Evolutionary conservation across 2,113 vertebrate species (phyloP), one percentile per base, ranked within the genome.

Genomic region (Psilopogon haemacephalus): DNA sequence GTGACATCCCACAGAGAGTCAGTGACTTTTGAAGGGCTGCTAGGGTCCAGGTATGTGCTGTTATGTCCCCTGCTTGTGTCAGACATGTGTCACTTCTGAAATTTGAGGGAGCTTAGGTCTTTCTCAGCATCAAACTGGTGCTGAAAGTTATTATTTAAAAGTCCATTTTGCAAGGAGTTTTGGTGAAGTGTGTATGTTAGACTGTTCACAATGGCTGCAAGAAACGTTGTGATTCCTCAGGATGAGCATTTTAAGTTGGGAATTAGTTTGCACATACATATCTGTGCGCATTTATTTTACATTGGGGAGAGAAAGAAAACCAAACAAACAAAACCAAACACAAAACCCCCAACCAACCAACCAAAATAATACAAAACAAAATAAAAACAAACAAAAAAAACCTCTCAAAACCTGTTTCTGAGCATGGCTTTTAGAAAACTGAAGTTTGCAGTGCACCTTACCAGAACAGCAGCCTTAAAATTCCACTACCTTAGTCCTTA

Each of bases 21-120:
- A 55, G 15, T 50, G 63, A 44, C 30, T 80, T 70, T 32, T 56
- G 28, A 21, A 54, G 55, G 5, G 62, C 9, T 40, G 24, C 32
- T 35, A 44, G 27, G 19, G 7, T 26, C 26, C 2, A 1, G 16
- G 7, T 42, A 27, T 1, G 0, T 38, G 37, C 8, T 40, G 20
- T 50, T 27, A 38, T 2, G 2, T 40, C 50, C 30, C 14, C 28
- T 28, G 26, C 18, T 32, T 62, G 28, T 24, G 40, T 55, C 44
- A 55, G 7, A 21, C 15, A 28, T 0, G 5, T 32, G 30, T 26
- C 50, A 46, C 21, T 52, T 81, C 21, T 52, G 48, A 63, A 69
- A 71, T 74, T 38, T 33, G 23, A 86, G 33, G 33, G 16, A 50
- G 3, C 0, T 0, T 9, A 64, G 10, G 10, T n/a, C 16, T 75